Evolutionary conservation across 2,113 vertebrate species (phyloP).

Genomic region (Geothlypis trichas): DNA sequence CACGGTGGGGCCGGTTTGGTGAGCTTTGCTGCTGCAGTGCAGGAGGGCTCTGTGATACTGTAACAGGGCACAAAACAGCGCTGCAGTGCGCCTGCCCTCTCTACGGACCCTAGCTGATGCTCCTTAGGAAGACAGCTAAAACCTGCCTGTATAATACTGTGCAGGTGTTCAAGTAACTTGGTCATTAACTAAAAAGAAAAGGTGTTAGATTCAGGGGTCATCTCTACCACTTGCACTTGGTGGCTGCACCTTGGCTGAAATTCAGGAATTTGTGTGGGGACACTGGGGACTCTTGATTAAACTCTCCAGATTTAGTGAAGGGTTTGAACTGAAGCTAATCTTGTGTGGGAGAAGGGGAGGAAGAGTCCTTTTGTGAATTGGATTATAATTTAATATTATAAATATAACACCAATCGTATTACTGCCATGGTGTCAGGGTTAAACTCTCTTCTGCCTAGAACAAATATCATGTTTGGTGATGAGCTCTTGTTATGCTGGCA

Average conservation of each 20-base stretch:
- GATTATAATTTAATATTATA: background rate
- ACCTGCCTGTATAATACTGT: background rate
- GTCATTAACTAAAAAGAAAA: background rate
- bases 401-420: background rate
- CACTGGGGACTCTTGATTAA: background rate
- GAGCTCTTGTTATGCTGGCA: background rate
- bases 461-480: background rate
- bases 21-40: background rate
- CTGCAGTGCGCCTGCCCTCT: background rate
- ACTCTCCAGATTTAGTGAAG: background rate
- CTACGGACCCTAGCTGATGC: background rate
- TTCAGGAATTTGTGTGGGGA: background rate
- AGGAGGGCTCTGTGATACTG: background rate
- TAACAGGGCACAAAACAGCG: background rate
- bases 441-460: background rate
- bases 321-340: background rate
- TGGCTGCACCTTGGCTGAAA: background rate
- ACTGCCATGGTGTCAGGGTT: background rate
- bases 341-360: background rate
- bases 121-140: background rate
- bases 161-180: background rate
- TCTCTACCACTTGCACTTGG: background rate
- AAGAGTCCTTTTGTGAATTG: background rate
- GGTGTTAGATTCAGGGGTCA: background rate
- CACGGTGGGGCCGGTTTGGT: background rate